A percentile compares a stretch with the other conserved stretches of the same genome.
These are phyloP conservation scores for Crotalus horridus DNA, from an alignment of 2,113 vertebrate genomes.

Conservation along the genomic window DNA sequence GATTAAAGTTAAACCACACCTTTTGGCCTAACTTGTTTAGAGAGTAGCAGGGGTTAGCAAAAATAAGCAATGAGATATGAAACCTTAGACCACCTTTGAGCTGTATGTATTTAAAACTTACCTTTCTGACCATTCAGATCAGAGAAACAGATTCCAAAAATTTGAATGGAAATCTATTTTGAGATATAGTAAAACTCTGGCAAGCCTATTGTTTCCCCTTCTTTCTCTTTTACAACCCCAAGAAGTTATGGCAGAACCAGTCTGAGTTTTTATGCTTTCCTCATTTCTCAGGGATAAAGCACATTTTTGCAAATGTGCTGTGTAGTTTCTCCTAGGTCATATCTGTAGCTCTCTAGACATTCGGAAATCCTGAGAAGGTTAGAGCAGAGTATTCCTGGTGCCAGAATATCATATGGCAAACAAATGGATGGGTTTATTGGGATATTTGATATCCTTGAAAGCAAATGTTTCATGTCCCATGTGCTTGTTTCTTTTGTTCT, in stretches of 20 bases:
- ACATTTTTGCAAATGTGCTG: background rate
- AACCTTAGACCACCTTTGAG: background rate
- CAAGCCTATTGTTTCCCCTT: background rate
- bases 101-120: background rate
- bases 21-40: background rate
- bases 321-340: background rate
- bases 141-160: background rate
- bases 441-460: background rate
- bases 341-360: background rate
- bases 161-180: background rate
- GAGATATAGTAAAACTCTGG: background rate
- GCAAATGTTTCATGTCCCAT: background rate
- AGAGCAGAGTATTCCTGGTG: background rate
- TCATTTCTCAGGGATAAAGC: background rate
- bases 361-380: background rate
- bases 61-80: background rate
- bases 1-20: background rate
- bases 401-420: background rate
- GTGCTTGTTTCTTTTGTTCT: background rate
- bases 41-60: background rate
- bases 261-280: background rate
- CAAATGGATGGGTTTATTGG: background rate
- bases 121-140: background rate
- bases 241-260: background rate
- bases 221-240: background rate